Evolutionary conservation across 2,888 invertebrate species (phyloP).

Genomic region (Diadegma fenestrale): DNA sequence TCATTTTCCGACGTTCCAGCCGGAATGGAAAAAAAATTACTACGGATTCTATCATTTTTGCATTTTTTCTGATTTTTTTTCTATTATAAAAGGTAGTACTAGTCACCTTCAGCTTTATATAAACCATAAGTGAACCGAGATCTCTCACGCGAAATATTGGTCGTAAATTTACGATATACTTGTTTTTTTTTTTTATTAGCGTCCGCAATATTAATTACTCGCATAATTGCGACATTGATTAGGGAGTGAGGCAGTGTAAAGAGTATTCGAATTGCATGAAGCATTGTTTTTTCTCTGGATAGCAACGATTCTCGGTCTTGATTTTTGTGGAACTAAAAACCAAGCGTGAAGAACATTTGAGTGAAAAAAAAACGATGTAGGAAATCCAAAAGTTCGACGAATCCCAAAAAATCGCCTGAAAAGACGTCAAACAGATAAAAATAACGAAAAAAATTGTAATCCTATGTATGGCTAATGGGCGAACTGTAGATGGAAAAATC

Average conservation of each 20-base stretch:
- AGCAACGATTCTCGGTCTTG: background rate
- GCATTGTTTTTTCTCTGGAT: background rate
- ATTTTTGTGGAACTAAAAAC: background rate
- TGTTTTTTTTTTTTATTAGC: background rate
- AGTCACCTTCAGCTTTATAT: conserved; percentile 69
- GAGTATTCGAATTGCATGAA: background rate
- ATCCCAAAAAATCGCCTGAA: background rate
- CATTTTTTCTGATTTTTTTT: background rate
- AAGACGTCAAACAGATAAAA: background rate
- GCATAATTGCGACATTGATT: background rate
- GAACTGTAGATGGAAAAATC: background rate
- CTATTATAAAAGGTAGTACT: conserved; percentile 64
- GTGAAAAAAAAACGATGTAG: background rate
- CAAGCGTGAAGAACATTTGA: background rate
- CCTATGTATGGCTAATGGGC: background rate
- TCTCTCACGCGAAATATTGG: conserved; percentile 33
- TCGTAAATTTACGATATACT: background rate
- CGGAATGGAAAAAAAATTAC: no score
- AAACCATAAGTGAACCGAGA: conserved; percentile 21
- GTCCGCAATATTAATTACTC: background rate
- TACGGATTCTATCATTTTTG: background rate
- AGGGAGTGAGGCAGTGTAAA: background rate
- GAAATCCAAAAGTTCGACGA: background rate
- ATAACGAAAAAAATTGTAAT: background rate
- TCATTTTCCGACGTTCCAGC: background rate